A percentile compares a stretch with the other conserved stretches of the same genome.
These are phyloP conservation scores for Epizoanthus illoricatus DNA, from an alignment of 92 coral and sea anemone species.

Conservation along the genomic window DNA sequence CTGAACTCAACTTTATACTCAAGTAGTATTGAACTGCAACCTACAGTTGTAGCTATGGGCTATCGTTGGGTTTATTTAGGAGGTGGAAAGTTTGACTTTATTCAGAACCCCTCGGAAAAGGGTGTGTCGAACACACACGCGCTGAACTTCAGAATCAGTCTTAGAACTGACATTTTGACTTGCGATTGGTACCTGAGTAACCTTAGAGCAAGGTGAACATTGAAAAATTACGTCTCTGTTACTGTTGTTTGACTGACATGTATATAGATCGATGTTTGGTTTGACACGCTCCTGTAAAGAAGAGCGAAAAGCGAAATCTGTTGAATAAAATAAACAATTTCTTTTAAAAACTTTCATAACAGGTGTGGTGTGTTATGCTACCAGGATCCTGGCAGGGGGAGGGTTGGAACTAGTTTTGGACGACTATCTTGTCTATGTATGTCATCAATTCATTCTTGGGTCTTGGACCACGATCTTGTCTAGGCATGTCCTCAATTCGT, in stretches of 20 bases:
- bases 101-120: not conserved
- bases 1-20: not conserved
- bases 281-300: not conserved
- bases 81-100: not conserved
- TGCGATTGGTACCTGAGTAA: not conserved
- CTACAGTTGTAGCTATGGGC: too few species aligned
- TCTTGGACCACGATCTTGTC: too few species aligned
- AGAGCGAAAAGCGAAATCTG: not conserved
- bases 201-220: not conserved
- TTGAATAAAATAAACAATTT: constrained; percentile 10
- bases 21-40: too few species aligned
- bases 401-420: not conserved
- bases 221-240: not conserved
- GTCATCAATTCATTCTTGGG: too few species aligned
- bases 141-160: not conserved
- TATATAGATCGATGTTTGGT: constrained; percentile 7
- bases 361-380: not conserved
- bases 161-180: constrained; percentile 6
- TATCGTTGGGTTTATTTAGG: not conserved
- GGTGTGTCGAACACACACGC: not conserved
- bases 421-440: too few species aligned
- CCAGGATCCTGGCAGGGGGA: too few species aligned
- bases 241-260: not conserved
- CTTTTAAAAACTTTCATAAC: not conserved
- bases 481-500: too few species aligned